phyloP scores from a whole-genome alignment of 2,888 invertebrate genomes.

The Andricus curvator region DNA sequence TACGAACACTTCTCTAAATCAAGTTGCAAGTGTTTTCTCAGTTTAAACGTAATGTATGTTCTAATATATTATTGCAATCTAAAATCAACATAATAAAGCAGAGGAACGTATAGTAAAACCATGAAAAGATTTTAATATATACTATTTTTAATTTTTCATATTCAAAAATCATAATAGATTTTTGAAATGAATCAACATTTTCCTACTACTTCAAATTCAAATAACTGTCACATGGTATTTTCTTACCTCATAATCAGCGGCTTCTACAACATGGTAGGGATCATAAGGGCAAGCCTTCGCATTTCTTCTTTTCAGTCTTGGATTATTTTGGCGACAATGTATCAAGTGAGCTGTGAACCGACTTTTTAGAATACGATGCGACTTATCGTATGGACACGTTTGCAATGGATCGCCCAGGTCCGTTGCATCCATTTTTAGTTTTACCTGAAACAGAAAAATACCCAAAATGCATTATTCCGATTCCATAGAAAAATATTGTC shows the following conservation, averaged over 20 bases:
- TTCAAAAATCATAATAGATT: too few relatives aligned
- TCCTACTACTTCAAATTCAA: too few relatives aligned
- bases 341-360: conserved; percentile 62
- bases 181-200: too few relatives aligned
- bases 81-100: too few relatives aligned
- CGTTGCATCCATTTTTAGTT: conserved; percentile 31
- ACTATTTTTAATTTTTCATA: too few relatives aligned
- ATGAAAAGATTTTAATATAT: too few relatives aligned
- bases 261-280: conserved; percentile 58
- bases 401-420: conserved; percentile 52
- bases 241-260: conserved; percentile 57
- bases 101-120: too few relatives aligned
- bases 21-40: too few relatives aligned
- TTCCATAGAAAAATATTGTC: too few relatives aligned
- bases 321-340: conserved; percentile 59
- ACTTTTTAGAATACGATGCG: conserved; percentile 58
- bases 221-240: not conserved
- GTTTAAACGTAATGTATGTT: too few relatives aligned
- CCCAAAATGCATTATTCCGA: not conserved
- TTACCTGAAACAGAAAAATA: not conserved
- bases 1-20: too few relatives aligned
- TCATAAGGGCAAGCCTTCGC: conserved; percentile 61
- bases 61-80: too few relatives aligned
- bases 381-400: conserved; percentile 63
- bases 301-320: conserved; percentile 39